phyloP scores from a whole-genome alignment of 37 sponge, comb jelly and placozoan species.

The Axinella damicornis region DNA sequence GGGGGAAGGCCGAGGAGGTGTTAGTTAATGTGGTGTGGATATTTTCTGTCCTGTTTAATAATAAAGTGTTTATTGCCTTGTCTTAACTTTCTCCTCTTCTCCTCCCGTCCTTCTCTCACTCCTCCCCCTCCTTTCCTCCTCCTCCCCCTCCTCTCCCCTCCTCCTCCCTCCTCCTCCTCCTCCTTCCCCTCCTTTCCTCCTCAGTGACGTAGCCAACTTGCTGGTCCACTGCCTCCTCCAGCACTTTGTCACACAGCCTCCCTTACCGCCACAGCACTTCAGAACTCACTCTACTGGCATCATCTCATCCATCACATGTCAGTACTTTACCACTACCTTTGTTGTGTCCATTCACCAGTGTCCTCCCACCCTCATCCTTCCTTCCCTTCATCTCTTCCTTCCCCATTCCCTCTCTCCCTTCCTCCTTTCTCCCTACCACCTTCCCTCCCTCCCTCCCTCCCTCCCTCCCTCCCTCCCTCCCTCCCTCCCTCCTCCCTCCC shows the following conservation, averaged over 20 bases:
- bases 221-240: constrained; percentile 60
- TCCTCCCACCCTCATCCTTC: too few species aligned
- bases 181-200: background rate
- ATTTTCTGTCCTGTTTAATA: too few species aligned
- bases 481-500: background rate
- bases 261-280: constrained; percentile 69
- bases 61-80: too few species aligned
- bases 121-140: background rate
- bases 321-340: background rate
- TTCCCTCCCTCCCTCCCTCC: background rate
- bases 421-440: constrained; percentile 6
- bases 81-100: background rate
- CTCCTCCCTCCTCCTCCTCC: background rate
- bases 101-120: background rate
- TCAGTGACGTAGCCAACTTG: constrained; percentile 35
- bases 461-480: background rate
- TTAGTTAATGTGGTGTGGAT: too few species aligned
- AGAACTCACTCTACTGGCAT: constrained; percentile 59
- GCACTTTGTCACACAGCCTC: constrained; percentile 56
- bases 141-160: background rate
- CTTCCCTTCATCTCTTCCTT: too few species aligned
- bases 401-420: too few species aligned
- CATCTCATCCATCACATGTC: constrained; percentile 73
- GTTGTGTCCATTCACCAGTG: too few species aligned
- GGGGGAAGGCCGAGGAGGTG: too few species aligned